Base-by-base conservation (phyloP, 2,888 invertebrate species). In the Pristionchus mayeri region DNA sequence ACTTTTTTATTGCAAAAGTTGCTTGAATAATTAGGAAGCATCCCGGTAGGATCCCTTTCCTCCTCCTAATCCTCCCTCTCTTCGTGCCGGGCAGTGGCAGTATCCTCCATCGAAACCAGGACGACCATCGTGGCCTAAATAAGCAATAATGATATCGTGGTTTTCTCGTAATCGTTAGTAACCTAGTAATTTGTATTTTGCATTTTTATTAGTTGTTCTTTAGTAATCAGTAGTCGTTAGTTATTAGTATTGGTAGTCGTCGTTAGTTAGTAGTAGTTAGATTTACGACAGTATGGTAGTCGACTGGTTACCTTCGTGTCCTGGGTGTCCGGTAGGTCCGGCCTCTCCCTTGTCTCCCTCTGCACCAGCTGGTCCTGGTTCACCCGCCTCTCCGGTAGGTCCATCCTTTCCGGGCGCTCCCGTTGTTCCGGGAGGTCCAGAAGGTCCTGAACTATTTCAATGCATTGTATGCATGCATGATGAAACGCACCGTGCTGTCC, bases 401-500 rank as follows among this genome's bases (percentile, higher is more conserved):
- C n/a, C 89, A 82, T 87, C 87, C 88, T 88, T 89, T 91, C 92
- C 89, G 52, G 89, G 87, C 57, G 86, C 52, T 85, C 89, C 89
- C 75, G 88, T 87, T 27, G 85, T 30, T 67, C 89, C 86, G 24
- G 82, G 82, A 27, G 82, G 63, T 18, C 82, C 82, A 11, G 13
- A 11, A 57, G 24, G 48, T 16, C 11, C 37, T 30, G 71, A n/a
- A n/a, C n/a, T n/a, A n/a, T n/a, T n/a, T 27, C n/a, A 71, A 3
- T 16, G 11, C 34, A 16, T 2, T 40, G 18, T 37, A 71, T 71
- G 84, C 90, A 90, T 84, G 86, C 87, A 50, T n/a, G n/a, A n/a
- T n/a, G n/a, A n/a, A n/a, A n/a, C n/a, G 88, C 87, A 83, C 91
- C 91, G 57, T 89, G 87, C 60, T 86, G 88, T 86, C 92, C 92